phyloP scores from a whole-genome alignment of 2,113 vertebrate species.

The Anthoscopus minutus region DNA sequence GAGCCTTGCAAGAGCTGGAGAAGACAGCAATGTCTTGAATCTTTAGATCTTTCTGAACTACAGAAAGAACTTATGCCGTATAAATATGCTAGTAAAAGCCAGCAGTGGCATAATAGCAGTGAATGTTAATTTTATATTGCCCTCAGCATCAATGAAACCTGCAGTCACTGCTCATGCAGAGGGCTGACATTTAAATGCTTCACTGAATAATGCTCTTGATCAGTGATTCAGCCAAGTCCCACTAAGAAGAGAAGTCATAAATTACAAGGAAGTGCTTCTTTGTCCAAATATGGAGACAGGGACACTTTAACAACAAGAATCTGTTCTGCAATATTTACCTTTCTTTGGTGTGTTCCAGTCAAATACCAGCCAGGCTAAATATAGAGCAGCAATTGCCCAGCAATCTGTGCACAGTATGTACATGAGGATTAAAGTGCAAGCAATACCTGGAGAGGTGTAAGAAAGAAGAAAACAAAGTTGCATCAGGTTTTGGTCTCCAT shows the following conservation, averaged over 20 bases:
- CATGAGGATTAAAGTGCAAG: slow-evolving; percentile 80
- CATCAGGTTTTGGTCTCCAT: not conserved
- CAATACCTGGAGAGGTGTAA: slow-evolving; percentile 68
- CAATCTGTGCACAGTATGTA: slow-evolving; percentile 94
- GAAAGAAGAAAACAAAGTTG: not conserved
- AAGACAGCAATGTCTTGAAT: not conserved
- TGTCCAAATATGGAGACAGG: not conserved
- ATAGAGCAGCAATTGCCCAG: slow-evolving; percentile 87
- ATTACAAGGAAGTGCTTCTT: not conserved
- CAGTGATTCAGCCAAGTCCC: not conserved
- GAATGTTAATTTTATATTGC: not conserved
- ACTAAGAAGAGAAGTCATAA: not conserved
- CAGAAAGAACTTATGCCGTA: not conserved
- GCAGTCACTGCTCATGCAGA: not conserved
- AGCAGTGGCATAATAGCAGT: not conserved
- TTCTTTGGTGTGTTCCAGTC: slow-evolving; percentile 97
- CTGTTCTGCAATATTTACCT: slow-evolving; percentile 66
- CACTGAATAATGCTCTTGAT: not conserved
- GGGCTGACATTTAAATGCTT: not conserved
- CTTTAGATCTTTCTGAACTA: not conserved
- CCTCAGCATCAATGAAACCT: not conserved
- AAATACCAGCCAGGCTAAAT: slow-evolving; percentile 89
- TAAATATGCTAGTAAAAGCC: not conserved
- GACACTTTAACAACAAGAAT: not conserved
- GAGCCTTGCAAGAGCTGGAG: not conserved